A percentile compares a stretch with the other conserved stretches of the same genome.
phyloP scores from a whole-genome alignment of 1,140 invertebrate species.

The Proales similis region DNA sequence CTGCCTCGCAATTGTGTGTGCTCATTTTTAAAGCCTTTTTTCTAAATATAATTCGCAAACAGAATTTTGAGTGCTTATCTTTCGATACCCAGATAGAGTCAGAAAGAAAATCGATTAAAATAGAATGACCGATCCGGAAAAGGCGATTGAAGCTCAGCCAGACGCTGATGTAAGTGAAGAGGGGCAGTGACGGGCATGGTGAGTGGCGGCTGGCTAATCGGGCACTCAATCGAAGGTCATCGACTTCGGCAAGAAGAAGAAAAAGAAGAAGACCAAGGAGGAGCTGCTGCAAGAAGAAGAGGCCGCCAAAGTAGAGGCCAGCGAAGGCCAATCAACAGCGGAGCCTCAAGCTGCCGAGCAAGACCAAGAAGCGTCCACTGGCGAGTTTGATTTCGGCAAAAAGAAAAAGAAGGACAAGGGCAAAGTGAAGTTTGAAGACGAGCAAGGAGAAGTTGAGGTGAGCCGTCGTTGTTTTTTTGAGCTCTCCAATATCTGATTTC shows the following conservation, averaged over 20 bases:
- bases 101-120: too few relatives aligned
- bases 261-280: slow-evolving; percentile 29
- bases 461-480: background rate
- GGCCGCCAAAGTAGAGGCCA: background rate
- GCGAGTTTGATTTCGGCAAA: slow-evolving; percentile 18
- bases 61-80: too few relatives aligned
- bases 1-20: too few relatives aligned
- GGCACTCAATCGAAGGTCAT: too few relatives aligned
- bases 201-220: too few relatives aligned
- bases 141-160: too few relatives aligned
- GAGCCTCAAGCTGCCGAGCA: background rate
- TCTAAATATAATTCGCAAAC: too few relatives aligned
- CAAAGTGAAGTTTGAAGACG: slow-evolving; percentile 34
- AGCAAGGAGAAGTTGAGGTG: slow-evolving; percentile 26
- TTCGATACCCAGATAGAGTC: too few relatives aligned
- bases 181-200: too few relatives aligned
- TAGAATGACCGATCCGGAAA: too few relatives aligned
- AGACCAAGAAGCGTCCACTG: background rate
- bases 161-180: too few relatives aligned
- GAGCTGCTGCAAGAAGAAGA: slow-evolving; percentile 21
- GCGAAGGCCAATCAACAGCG: background rate
- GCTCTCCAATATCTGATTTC: background rate
- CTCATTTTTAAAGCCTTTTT: too few relatives aligned
- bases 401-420: slow-evolving; percentile 28
- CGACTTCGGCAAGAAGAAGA: slow-evolving; percentile 36